Evolutionary conservation across 2,888 invertebrate species (phyloP), one percentile per base, ranked within the genome.

Genomic region (Panopea generosa): DNA sequence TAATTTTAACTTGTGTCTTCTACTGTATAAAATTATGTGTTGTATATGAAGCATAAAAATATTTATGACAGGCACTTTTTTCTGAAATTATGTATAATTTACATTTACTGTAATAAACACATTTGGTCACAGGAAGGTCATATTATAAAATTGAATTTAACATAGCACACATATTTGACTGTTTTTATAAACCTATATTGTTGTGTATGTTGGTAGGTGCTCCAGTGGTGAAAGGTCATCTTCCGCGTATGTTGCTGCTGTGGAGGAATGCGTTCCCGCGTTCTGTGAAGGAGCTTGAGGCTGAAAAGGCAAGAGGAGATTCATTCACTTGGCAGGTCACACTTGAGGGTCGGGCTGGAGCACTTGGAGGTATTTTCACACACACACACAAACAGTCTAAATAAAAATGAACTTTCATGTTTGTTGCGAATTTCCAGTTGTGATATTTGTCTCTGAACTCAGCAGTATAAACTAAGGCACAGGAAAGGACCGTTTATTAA

Each of bases 181-280:
- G n/a, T n/a, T n/a, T n/a, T n/a, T n/a, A n/a, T n/a, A n/a, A n/a
- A n/a, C n/a, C n/a, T n/a, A n/a, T n/a, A n/a, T n/a, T n/a, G n/a
- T n/a, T n/a, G n/a, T n/a, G n/a, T n/a, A n/a, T n/a, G n/a, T n/a
- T n/a, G n/a, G 1, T 66, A 96, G 96, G 98, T 53, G 96, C 97
- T 1, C 96, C 98, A 0, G 98, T 98, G 1, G 98, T 99, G 0
- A 96, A 97, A 86, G 97, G 97, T 0, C 94, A 99, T 56, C 93
- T 99, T 60, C 98, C 98, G 0, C 94, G 99, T 73, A 97, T 99
- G 97, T 92, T 99, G 84, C 93, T 99, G 16, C 93, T 99, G 2
- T 99, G 99, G 99, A 95, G 98, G 84, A 99, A 99, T 92, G 98
- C 98, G 27, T 99, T 99, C 93, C 99, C 99, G 0, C 95, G 99